phyloP scores from a whole-genome alignment of 2,113 vertebrate genomes.

The Tachuris rubrigastra region DNA sequence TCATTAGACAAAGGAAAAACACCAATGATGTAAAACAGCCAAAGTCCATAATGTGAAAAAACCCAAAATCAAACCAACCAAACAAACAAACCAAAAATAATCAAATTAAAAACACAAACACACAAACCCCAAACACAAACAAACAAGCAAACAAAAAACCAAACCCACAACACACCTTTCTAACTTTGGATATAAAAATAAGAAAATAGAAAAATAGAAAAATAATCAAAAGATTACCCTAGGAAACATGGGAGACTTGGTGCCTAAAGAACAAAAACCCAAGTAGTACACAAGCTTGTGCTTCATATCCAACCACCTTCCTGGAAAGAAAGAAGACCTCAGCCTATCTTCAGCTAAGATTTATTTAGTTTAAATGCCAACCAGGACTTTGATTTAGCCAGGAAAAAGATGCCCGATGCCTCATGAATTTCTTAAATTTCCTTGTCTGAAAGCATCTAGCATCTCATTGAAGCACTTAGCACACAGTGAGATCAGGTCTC shows the following conservation, averaged over 20 bases:
- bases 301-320: neutral
- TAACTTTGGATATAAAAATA: neutral
- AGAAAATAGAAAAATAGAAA: neutral
- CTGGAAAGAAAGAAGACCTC: neutral
- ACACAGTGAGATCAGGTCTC: neutral
- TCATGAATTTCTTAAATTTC: neutral
- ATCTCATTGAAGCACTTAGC: neutral
- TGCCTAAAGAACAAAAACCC: neutral
- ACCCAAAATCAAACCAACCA: neutral
- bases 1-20: neutral
- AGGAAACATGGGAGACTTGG: neutral
- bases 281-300: neutral
- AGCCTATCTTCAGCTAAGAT: neutral
- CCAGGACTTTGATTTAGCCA: neutral
- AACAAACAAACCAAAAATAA: neutral
- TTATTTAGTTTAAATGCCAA: neutral
- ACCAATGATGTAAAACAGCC: neutral
- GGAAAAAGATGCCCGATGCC: neutral
- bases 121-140: neutral
- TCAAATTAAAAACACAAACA: too few relatives aligned
- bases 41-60: neutral
- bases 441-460: neutral
- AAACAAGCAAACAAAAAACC: too few relatives aligned
- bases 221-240: neutral
- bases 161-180: rapidly evolving